Conservation (phyloP, 2,113 vertebrate genomes). For the Poecile atricapillus region DNA sequence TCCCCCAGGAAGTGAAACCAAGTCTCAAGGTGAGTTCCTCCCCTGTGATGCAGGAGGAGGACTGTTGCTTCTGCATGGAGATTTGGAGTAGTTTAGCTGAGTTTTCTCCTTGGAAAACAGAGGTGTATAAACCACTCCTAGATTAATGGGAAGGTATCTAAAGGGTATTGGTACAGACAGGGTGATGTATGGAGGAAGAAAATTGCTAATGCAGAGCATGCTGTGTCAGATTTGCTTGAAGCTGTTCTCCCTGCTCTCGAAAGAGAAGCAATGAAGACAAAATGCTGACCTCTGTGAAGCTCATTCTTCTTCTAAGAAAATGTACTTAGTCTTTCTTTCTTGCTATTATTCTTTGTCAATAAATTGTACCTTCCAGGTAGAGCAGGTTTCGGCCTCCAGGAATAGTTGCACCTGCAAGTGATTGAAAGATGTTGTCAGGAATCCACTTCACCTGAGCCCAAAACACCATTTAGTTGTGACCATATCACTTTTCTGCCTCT, state of each 20-base stretch:
- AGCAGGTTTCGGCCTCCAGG: slow-evolving; percentile 50
- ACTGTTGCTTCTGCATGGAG: not conserved
- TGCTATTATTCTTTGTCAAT: slow-evolving; percentile 54
- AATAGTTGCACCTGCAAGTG: slow-evolving; percentile 40
- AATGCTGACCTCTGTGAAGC: slow-evolving; percentile 12
- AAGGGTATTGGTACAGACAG: not conserved
- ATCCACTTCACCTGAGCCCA: slow-evolving; percentile 13
- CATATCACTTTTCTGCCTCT: slow-evolving; percentile 46
- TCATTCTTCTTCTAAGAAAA: slow-evolving; percentile 39
- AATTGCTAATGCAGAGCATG: not conserved
- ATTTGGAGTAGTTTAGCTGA: not conserved
- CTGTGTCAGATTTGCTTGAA: slow-evolving; percentile 21
- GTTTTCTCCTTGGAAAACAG: slow-evolving; percentile 43
- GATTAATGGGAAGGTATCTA: not conserved
- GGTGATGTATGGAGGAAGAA: not conserved
- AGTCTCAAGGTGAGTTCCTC: not conserved
- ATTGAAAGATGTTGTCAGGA: slow-evolving; percentile 57
- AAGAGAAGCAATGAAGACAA: slow-evolving; percentile 40
- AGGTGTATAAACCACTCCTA: not conserved
- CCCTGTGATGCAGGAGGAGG: not conserved
- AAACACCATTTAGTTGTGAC: slow-evolving; percentile 26
- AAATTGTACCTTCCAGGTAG: slow-evolving; percentile 31
- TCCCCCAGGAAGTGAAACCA: not conserved
- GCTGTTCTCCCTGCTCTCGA: not conserved
- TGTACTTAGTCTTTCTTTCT: slow-evolving; percentile 39